Base-by-base conservation (phyloP, 2,797 vertebrate species). In the Scolopax rusticola region DNA sequence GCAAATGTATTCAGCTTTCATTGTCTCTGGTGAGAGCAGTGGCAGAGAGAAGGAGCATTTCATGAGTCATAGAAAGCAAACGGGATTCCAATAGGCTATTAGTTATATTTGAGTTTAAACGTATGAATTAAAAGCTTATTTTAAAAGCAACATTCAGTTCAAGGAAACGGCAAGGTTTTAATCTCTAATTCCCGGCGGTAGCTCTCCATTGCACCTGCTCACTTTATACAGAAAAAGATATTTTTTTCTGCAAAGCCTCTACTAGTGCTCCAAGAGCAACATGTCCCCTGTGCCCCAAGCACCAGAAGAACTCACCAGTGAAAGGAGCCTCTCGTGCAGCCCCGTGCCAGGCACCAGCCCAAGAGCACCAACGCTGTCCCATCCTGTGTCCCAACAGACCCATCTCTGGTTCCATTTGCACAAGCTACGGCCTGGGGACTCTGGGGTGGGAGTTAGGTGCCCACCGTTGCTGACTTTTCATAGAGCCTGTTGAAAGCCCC, bases 1-100 rank as follows among this genome's bases (percentile, higher is more conserved):
- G 36, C 30, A 91, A 93, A 95, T 25, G 17, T 25, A 15, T 67
- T 68, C 69, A 73, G 87, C 56, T 93, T 86, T 71, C 76, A 6
- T 47, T 82, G 84, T 68, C 64, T 56, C 83, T 33, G 36, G 40
- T 74, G 84, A 60, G 36, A 64, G 43, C 48, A 63, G 84, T 28
- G 38, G 75, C 61, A 87, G 54, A 76, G 48, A 51, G 57, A 67
- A 73, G 67, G 50, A 78, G 45, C 41, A 18, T 53, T 59, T 54
- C 50, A 36, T 63, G 63, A 95, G 20, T 81, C 59, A 48, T 4
- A 86, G 69, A 84, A 57, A 71, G 67, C 67, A 90, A 77, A 48
- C 3, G 23, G 27, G 36, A 38, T 88, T 90, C 86, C 43, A 84
- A 84, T 73, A 84, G 84, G 43, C 59, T 89, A 0, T 69, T 84